Evolutionary conservation across 35 echinoderm and acorn worm species (phyloP).

Genomic region (Stichopus chloronotus): DNA sequence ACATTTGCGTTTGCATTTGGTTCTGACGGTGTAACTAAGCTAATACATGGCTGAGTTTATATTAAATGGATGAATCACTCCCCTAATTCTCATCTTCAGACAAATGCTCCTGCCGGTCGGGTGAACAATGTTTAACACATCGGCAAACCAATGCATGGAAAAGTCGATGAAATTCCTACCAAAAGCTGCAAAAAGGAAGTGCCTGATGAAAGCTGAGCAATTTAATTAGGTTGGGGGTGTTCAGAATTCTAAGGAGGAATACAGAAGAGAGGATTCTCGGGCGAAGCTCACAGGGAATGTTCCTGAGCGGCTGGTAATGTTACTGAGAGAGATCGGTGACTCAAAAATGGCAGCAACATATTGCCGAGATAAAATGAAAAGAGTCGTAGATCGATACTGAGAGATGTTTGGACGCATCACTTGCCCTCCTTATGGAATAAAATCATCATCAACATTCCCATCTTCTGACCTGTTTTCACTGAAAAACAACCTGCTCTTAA

Average conservation of each 20-base stretch:
- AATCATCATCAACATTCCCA: too few species aligned
- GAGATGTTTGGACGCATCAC: background rate
- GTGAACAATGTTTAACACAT: slow-evolving; percentile 41
- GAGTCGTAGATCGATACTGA: background rate
- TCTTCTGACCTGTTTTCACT: too few species aligned
- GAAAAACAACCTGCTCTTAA: too few species aligned
- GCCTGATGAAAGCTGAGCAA: slow-evolving; percentile 22
- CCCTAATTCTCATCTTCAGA: slow-evolving; percentile 36
- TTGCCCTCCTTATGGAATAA: background rate
- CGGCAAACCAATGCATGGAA: slow-evolving; percentile 2
- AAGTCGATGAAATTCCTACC: slow-evolving; percentile 21
- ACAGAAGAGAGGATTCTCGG: background rate
- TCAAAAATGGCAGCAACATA: background rate
- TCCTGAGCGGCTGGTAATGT: background rate
- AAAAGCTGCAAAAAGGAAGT: slow-evolving; percentile 45
- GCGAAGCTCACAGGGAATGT: background rate
- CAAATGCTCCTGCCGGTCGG: slow-evolving; percentile 33
- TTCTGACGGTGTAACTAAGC: slow-evolving; percentile 41
- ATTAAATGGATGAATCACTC: slow-evolving; percentile 30
- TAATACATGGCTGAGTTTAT: slow-evolving; percentile 38
- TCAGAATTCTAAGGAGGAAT: background rate
- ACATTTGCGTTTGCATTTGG: slow-evolving; percentile 23
- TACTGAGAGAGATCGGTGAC: background rate
- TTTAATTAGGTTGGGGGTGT: slow-evolving; percentile 33
- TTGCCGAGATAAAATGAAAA: background rate